Conservation (phyloP, 1,140 invertebrate species). For the Zophobas morio region DNA sequence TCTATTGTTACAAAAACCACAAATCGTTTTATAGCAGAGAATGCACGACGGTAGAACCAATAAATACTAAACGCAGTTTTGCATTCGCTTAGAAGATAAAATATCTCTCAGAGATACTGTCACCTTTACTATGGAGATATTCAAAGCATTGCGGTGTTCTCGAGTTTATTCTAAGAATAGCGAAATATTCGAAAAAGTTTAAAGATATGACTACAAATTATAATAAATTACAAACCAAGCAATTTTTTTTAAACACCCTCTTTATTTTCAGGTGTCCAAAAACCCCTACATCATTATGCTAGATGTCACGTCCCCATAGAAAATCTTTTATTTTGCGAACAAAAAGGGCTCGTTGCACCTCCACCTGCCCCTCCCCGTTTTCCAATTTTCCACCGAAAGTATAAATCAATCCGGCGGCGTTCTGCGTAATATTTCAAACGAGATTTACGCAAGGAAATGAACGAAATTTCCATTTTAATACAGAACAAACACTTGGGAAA, state of each 20-base stretch:
- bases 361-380: not conserved
- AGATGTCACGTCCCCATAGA: no score
- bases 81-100: constrained; percentile 49
- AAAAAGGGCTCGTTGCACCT: no score
- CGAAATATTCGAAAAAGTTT: no score
- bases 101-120: constrained; percentile 22
- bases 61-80: constrained; percentile 57
- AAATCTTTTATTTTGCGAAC: no score
- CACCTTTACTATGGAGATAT: constrained; percentile 31
- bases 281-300: no score
- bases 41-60: constrained; percentile 53
- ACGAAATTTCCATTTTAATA: constrained; percentile 61
- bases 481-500: constrained; percentile 59
- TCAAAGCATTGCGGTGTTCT: not conserved
- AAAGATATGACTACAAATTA: no score
- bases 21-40: constrained; percentile 58
- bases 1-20: constrained; percentile 62
- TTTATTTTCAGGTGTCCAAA: no score
- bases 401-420: constrained; percentile 57
- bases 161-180: no score
- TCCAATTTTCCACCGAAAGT: constrained; percentile 32
- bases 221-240: not conserved
- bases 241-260: not conserved
- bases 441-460: constrained; percentile 59
- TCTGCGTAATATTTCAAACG: constrained; percentile 55